phyloP scores from a whole-genome alignment of 2,113 vertebrate genomes.

The Parus major region DNA sequence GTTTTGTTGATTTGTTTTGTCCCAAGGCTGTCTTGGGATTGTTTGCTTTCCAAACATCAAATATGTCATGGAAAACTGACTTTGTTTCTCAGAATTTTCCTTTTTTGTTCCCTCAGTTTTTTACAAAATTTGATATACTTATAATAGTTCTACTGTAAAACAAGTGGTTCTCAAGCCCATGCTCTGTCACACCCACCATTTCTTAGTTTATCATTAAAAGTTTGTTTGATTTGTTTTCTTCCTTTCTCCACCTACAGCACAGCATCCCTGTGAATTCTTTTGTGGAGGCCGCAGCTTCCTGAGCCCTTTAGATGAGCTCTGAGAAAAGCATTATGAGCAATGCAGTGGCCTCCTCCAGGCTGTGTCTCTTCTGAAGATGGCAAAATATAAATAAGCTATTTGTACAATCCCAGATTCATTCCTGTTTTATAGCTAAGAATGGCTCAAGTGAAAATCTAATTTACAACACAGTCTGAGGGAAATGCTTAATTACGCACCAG shows the following conservation, averaged over 20 bases:
- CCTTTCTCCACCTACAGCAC: background rate
- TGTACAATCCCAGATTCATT: background rate
- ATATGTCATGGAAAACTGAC: background rate
- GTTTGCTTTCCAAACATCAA: conserved; percentile 47
- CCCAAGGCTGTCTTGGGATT: background rate
- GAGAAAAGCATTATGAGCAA: background rate
- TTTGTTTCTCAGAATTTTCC: background rate
- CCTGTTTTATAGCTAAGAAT: background rate
- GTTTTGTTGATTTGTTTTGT: background rate
- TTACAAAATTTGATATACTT: background rate
- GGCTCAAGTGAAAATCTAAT: conserved; percentile 11
- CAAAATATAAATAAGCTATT: conserved; percentile 2
- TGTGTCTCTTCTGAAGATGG: background rate
- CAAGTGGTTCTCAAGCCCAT: background rate
- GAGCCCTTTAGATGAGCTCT: background rate
- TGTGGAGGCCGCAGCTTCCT: background rate
- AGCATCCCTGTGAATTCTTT: background rate
- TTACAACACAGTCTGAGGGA: background rate
- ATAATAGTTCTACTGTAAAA: background rate
- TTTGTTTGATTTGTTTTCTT: conserved; percentile 6
- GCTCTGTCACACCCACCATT: background rate
- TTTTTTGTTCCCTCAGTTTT: background rate
- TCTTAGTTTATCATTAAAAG: conserved; percentile 6
- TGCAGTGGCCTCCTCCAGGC: background rate
- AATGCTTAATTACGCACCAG: conserved; percentile 30